A percentile compares a stretch with the other conserved stretches of the same genome.
Conservation (phyloP, 2,888 invertebrate species). For the Ichneumon xanthorius region DNA sequence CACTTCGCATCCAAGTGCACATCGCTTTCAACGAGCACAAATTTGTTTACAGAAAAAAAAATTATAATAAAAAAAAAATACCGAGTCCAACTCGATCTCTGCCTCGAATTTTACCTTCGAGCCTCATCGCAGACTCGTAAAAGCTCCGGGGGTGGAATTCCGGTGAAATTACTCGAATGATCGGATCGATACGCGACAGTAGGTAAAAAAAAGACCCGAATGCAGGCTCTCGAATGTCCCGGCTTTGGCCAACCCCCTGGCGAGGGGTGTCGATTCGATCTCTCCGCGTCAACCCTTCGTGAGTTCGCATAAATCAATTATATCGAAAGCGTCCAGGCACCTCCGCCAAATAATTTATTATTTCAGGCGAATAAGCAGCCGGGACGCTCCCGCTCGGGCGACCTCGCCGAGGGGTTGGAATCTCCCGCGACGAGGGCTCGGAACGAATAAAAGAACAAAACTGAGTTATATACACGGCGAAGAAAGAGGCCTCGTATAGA, state of each 20-base stretch:
- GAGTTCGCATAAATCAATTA: slow-evolving; percentile 72
- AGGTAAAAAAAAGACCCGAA: slow-evolving; percentile 4
- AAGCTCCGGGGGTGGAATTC: not conserved
- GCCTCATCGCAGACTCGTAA: not conserved
- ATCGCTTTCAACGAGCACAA: not conserved
- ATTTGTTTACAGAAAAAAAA: not conserved
- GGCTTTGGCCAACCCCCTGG: slow-evolving; percentile 15
- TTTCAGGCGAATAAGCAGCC: slow-evolving; percentile 32
- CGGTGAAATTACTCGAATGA: not conserved
- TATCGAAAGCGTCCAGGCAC: slow-evolving; percentile 36
- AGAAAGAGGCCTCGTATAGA: not conserved
- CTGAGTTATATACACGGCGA: slow-evolving; percentile 30
- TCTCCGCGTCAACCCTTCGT: slow-evolving; percentile 56
- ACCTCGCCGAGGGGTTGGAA: slow-evolving; percentile 36
- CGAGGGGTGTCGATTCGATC: slow-evolving; percentile 41
- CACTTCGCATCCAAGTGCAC: not conserved
- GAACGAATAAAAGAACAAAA: slow-evolving; percentile 47
- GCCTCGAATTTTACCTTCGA: not conserved
- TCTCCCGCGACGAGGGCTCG: slow-evolving; percentile 26
- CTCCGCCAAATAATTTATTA: slow-evolving; percentile 52
- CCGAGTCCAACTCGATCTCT: not conserved
- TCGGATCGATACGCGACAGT: not conserved
- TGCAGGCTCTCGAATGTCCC: slow-evolving; percentile 43
- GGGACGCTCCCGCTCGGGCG: not conserved
- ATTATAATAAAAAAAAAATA: not conserved